Percentiles rank a stretch among this genome's conserved stretches.
These are phyloP conservation scores for Gastracanthus pulcherrimus DNA, from an alignment of 2,888 invertebrate genomes.

Conservation along the genomic window DNA sequence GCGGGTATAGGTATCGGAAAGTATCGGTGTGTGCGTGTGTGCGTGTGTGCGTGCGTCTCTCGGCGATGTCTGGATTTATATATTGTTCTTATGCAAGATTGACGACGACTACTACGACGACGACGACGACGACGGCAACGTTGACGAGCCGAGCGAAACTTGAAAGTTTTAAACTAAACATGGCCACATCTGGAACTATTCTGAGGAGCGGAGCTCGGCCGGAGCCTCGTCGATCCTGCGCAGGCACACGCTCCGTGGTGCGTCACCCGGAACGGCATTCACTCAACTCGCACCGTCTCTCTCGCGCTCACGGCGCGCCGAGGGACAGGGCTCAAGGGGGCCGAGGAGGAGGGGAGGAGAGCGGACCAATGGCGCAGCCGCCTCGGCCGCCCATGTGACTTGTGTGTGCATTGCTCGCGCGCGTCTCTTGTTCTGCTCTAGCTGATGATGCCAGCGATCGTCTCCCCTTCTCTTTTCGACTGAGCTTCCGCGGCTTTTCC, in stretches of 20 bases:
- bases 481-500: neutral
- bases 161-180: conserved; percentile 76
- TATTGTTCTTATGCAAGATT: no score
- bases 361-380: neutral
- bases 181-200: conserved; percentile 78
- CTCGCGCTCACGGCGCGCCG: neutral
- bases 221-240: conserved; percentile 28
- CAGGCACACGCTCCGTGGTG: conserved; percentile 24
- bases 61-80: no score
- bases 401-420: neutral
- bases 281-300: conserved; percentile 22
- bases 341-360: neutral
- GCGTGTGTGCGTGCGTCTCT: neutral
- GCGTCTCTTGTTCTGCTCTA: neutral
- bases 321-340: neutral
- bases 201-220: conserved; percentile 67
- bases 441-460: neutral
- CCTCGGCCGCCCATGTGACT: conserved; percentile 3
- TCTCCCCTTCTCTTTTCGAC: neutral
- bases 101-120: no score
- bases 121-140: conserved; percentile 16
- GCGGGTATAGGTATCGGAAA: conserved; percentile 9
- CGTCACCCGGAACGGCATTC: conserved; percentile 35
- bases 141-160: conserved; percentile 65
- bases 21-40: conserved; percentile 2